phyloP scores from a whole-genome alignment of 64 coral and sea anemone genomes.

The Montipora sp. region DNA sequence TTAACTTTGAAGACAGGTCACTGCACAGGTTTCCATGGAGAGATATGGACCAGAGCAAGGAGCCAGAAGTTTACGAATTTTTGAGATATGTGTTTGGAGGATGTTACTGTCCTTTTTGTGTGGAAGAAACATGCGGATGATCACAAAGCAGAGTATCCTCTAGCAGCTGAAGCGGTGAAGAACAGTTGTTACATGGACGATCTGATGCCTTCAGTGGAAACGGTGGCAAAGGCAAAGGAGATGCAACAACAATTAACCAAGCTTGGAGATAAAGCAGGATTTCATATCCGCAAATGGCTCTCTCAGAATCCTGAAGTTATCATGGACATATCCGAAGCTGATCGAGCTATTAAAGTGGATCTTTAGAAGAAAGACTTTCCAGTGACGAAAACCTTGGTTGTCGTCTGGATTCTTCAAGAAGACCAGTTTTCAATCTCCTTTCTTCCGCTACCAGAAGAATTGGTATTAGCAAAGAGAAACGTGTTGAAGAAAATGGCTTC shows the following conservation, averaged over 20 bases:
- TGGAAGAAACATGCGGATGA: slow-evolving; percentile 74
- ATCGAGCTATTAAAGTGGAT: slow-evolving; percentile 57
- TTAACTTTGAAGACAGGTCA: slow-evolving; percentile 20
- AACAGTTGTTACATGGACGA: slow-evolving; percentile 70
- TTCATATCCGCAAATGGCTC: slow-evolving; percentile 76
- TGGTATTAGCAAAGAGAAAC: slow-evolving; percentile 59
- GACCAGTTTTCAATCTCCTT: slow-evolving; percentile 38
- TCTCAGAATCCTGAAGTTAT: slow-evolving; percentile 62
- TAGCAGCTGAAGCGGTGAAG: slow-evolving; percentile 64
- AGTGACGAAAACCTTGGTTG: slow-evolving; percentile 61
- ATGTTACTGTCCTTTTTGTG: slow-evolving; percentile 85
- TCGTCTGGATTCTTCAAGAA: slow-evolving; percentile 59
- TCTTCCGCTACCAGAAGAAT: slow-evolving; percentile 37
- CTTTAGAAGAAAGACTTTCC: slow-evolving; percentile 70
- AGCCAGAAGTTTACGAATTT: slow-evolving; percentile 67
- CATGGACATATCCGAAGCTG: background rate
- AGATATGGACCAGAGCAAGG: slow-evolving; percentile 43
- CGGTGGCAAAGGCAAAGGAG: slow-evolving; percentile 48
- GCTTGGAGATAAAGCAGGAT: slow-evolving; percentile 54
- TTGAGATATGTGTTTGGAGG: slow-evolving; percentile 81
- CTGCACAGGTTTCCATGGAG: slow-evolving; percentile 55
- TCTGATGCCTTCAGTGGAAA: slow-evolving; percentile 57
- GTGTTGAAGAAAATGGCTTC: slow-evolving; percentile 55
- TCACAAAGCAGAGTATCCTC: slow-evolving; percentile 40
- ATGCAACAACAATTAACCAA: slow-evolving; percentile 40